Base-by-base conservation (phyloP, 2,888 invertebrate species). In the Drepana falcataria region DNA sequence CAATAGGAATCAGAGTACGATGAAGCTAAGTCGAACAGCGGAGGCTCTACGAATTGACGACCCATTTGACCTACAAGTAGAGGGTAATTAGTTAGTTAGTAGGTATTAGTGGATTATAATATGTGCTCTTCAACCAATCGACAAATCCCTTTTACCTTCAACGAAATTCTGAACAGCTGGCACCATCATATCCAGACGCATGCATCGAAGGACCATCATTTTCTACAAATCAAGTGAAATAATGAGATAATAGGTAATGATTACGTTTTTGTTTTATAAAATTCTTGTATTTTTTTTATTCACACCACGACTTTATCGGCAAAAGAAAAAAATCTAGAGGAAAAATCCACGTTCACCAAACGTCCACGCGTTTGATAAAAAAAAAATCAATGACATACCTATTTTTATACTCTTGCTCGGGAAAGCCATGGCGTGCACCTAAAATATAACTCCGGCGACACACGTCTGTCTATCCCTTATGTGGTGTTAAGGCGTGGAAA, bases 161-260 rank as follows among this genome's bases (percentile, higher is more conserved):
- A 96, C 94, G 75, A 95, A 96, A 59, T 92, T 87, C 79, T 94
- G 95, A 54, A 95, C 94, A 35, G 93, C 96, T 9, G 95, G 95
- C 54, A 95, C 94, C 81, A 98, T 93, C 93, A 98, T 98, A 79
- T 98, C 98, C 34, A 96, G 94, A 48, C 98, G 92, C 66, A 98
- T 92, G 64, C 96, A 96, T 53, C 98, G 93, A 4, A 98, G 79
- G 2, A 98, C 84, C 62, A 96, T 83, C 71, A 98, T 82, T 83
- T 93, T 95, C 89, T 97, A 94, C 55, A 77, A 72, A 55, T 56
- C 35, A 57, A 48, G 47, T 33, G 40, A 52, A 48, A 35, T 2
- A 48, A 21, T 21, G 33, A 51, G 34, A 49, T 35, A 37, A 34
- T 48, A 47, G 3, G 7, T 5, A 47, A 47, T 21, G 21, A 21